A percentile compares a stretch with the other conserved stretches of the same genome.
Conservation (phyloP, 2,113 vertebrate species). For the Alligator sinensis region DNA sequence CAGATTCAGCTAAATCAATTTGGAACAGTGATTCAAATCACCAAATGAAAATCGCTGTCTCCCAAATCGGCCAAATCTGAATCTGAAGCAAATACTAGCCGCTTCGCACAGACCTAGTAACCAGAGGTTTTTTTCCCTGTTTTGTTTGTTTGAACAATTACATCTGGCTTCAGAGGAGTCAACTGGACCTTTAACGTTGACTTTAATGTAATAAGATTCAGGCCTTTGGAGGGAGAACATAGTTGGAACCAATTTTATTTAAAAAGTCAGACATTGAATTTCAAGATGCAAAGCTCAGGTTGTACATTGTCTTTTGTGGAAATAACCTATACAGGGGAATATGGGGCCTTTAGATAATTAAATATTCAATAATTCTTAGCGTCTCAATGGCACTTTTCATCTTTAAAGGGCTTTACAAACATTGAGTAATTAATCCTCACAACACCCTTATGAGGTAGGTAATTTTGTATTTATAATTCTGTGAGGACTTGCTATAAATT, state of each 20-base stretch:
- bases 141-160: background rate
- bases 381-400: conserved; percentile 61
- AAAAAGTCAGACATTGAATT: conserved; percentile 46
- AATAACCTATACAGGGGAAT: conserved; percentile 67
- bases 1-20: too few species aligned
- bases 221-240: background rate
- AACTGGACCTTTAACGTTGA: conserved; percentile 38
- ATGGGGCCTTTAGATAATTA: conserved; percentile 69
- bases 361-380: conserved; percentile 62
- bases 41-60: too few species aligned
- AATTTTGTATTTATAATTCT: conserved; percentile 64
- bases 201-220: conserved; percentile 44
- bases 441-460: conserved; percentile 58
- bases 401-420: conserved; percentile 70
- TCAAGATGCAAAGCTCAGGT: conserved; percentile 13
- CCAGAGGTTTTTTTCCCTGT: background rate
- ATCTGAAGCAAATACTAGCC: too few species aligned
- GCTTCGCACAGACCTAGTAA: too few species aligned
- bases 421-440: conserved; percentile 66
- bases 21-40: too few species aligned
- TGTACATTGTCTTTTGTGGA: conserved; percentile 19
- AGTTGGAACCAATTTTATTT: conserved; percentile 32
- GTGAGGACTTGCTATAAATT: conserved; percentile 16
- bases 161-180: background rate
- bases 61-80: too few species aligned